Percentiles rank a stretch among this genome's conserved stretches.
These are phyloP conservation scores for Hippocampus kuda DNA, from an alignment of 2,797 vertebrate species.

Conservation along the genomic window DNA sequence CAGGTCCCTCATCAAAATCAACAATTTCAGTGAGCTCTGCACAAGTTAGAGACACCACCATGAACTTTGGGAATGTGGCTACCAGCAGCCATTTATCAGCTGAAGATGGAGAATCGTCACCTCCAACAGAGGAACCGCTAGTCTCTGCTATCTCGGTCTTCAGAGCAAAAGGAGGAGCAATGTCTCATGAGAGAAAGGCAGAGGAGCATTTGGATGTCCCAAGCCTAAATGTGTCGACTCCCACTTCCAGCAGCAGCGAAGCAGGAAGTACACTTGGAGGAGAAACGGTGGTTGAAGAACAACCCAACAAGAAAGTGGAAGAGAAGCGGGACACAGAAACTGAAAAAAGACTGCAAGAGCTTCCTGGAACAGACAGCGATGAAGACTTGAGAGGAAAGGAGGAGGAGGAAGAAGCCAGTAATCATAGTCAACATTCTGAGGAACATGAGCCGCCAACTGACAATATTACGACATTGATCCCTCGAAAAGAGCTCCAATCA, in stretches of 20 bases:
- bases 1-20: slow-evolving; percentile 5
- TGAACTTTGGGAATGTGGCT: slow-evolving; percentile 5
- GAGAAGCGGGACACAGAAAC: not conserved
- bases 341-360: not conserved
- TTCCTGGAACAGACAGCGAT: slow-evolving; percentile 10
- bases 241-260: not conserved
- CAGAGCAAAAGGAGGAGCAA: slow-evolving; percentile 2
- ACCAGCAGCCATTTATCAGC: slow-evolving; percentile 1
- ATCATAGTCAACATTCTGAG: slow-evolving; percentile 3
- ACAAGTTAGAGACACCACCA: slow-evolving; percentile 10
- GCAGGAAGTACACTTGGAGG: slow-evolving; percentile 7
- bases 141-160: slow-evolving; percentile 7
- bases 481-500: slow-evolving; percentile 15
- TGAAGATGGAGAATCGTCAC: slow-evolving; percentile 1
- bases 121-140: slow-evolving; percentile 2
- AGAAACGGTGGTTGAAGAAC: not conserved
- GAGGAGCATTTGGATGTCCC: slow-evolving; percentile 1
- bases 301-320: slow-evolving; percentile 11
- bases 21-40: slow-evolving; percentile 1
- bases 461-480: not conserved
- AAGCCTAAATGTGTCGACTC: slow-evolving; percentile 8
- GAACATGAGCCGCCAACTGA: slow-evolving; percentile 8
- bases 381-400: slow-evolving; percentile 9
- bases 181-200: not conserved
- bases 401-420: not conserved